Conservation (phyloP, 2,797 vertebrate genomes). For the Oryzias dopingdopingensis region DNA sequence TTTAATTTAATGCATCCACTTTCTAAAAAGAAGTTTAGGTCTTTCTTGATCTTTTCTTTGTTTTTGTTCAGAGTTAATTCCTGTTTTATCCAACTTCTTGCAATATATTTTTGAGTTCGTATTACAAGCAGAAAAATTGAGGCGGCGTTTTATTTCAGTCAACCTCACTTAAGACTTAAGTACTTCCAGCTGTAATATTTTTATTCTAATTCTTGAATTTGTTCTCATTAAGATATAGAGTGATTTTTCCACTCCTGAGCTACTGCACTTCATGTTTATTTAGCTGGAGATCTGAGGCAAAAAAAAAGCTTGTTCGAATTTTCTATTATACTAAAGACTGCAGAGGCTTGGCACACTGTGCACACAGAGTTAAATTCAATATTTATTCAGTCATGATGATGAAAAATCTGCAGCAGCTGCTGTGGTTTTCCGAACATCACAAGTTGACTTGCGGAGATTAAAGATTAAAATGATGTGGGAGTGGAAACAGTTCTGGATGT, state of each 20-base stretch:
- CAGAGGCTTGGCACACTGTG: slow-evolving; percentile 13
- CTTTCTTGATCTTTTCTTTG: no score
- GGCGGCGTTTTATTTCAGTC: no score
- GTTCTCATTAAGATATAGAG: not conserved
- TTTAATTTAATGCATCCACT: no score
- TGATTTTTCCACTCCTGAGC: slow-evolving; percentile 2
- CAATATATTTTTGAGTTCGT: no score
- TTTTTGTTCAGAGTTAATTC: no score
- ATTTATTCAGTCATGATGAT: slow-evolving; percentile 38
- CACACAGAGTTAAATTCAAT: slow-evolving; percentile 30
- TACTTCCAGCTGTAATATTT: not conserved
- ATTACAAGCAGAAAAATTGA: no score
- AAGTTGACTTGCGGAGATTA: slow-evolving; percentile 5
- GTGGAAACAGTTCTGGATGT: slow-evolving; percentile 31
- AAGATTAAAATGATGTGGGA: slow-evolving; percentile 37
- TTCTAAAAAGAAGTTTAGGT: no score
- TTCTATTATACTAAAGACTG: slow-evolving; percentile 6
- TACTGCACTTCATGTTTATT: slow-evolving; percentile 7
- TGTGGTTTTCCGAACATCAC: slow-evolving; percentile 26
- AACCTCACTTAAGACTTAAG: no score
- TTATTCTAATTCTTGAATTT: slow-evolving; percentile 2
- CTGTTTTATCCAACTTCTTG: no score
- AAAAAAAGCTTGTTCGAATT: no score
- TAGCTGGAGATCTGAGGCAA: not conserved
- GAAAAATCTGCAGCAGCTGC: slow-evolving; percentile 37